Base-by-base conservation (phyloP, 2,888 invertebrate genomes). In the Vandiemenella viatica region DNA sequence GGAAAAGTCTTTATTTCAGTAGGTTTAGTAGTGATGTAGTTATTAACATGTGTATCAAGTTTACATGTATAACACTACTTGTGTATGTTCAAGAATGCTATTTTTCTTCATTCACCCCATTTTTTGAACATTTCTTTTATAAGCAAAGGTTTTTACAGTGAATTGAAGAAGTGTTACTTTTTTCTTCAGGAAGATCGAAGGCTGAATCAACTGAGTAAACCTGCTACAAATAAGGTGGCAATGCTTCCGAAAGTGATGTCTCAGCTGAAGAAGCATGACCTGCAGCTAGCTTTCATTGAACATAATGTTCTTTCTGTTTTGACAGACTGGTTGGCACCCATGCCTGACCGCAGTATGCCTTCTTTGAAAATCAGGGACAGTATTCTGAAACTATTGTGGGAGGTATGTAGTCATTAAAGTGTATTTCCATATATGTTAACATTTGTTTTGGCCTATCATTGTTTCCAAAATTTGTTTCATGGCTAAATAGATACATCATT, bases 261-360 rank as follows among this genome's bases (percentile, higher is more conserved):
- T 10, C 93, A 96, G 67, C 73, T 98, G 50, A 87, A 91, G 60
- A 96, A 96, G 70, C 87, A 85, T 61, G 96, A 97, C 70, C 72
- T 98, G 57, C 92, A 95, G 66, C 74, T 91, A 55, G 93, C 96
- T 1, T 93, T 98, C 69, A 75, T 98, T 48, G 98, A 98, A 65
- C 92, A 93, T 67, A 96, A 96, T 62, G 86, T 89, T 53, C 72
- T 92, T 10, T 82, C 82, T 60, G 86, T 89, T 56, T 73, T 92
- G 37, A 90, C 95, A 56, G 97, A 97, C 69, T 98, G 98, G 98
- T 71, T 98, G 48, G 93, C 97, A 13, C 98, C 98, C 1, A 82
- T 99, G 76, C 97, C 97, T 23, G 96, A 96, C 69, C 80, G 93
- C 57, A 92, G 93, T 57, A 77, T 99, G 62, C 97, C 98, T 1